phyloP scores from a whole-genome alignment of 2,113 vertebrate genomes.

The Columba livia region DNA sequence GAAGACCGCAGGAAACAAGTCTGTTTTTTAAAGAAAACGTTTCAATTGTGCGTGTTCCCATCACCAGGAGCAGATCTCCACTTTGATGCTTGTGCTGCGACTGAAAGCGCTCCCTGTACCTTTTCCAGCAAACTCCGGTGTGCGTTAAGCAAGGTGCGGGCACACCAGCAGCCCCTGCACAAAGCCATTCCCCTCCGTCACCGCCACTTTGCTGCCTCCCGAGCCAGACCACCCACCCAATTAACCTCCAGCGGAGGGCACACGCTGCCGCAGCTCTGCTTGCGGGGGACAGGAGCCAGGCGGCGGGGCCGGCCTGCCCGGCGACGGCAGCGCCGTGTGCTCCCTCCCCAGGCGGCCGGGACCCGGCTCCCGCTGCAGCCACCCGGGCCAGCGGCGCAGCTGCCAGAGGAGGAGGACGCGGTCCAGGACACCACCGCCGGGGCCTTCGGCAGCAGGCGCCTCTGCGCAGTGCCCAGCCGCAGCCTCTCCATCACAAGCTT shows the following conservation, averaged over 20 bases:
- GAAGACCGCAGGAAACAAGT: neutral
- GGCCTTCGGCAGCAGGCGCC: neutral
- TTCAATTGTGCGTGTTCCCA: neutral
- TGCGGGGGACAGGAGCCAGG: neutral
- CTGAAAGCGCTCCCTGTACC: neutral
- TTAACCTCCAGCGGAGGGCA: neutral
- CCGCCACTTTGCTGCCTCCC: neutral
- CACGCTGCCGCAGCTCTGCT: neutral
- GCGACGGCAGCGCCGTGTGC: neutral
- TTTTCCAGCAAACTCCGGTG: rapidly evolving
- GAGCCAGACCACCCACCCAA: neutral
- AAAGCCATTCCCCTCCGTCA: neutral
- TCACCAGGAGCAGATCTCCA: neutral
- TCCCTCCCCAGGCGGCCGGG: rapidly evolving
- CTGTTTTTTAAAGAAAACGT: neutral
- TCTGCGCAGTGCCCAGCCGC: neutral
- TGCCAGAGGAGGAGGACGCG: neutral
- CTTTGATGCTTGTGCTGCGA: neutral
- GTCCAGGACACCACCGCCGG: neutral
- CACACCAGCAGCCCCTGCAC: neutral
- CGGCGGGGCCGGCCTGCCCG: neutral
- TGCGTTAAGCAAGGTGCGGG: neutral
- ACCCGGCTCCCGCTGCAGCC: neutral
- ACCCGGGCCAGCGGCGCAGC: neutral
- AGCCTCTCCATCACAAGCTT: neutral